Base-by-base conservation (phyloP, 2,113 vertebrate genomes). In the Cyanoliseus patagonus region DNA sequence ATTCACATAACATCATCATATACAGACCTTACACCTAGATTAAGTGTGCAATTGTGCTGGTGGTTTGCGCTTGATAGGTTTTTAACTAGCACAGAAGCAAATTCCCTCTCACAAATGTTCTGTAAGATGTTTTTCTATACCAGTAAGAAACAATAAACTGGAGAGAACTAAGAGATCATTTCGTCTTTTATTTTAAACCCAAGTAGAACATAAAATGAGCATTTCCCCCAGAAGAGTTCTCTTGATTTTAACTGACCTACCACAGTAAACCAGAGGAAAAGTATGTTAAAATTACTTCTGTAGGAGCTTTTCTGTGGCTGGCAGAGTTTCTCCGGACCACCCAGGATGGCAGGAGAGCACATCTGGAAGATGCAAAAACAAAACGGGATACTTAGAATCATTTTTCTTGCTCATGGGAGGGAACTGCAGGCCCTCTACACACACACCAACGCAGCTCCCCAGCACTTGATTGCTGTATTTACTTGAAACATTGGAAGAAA, bases 91-190 rank as follows among this genome's bases (percentile, higher is more conserved):
- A 35, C 18, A 44, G 75, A 80, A 70, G 73, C 69, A 81, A 82
- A 89, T 76, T 69, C 59, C 27, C 9, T 28, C 73, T 69, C 46
- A 33, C 10, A 11, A 62, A 46, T 22, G 20, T 66, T 86, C 75
- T 55, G 9, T 53, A 46, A 55, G 37, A 16, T 0, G 7, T n/a
- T 76, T 27, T 64, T 78, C 67, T 77, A 13, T 42, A 68, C 41
- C 62, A 66, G n/a, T 66, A 83, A 77, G 81, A 89, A 91, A 59
- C 69, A 75, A 88, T 59, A 86, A 85, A 79, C 46, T 39, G 63
- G 35, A 74, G 31, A 91, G 28, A 88, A 55, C 30, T 17, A 83
- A 46, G 46, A 76, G 17, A 53, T 17, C 1, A 53, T 57, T 83
- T 75, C 1, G 3, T 62, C 13, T 80, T 90, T 75, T 61, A 55